A percentile compares a stretch with the other conserved stretches of the same genome.
These are phyloP conservation scores for Eilema griseolum DNA, from an alignment of 2,888 invertebrate species.

Conservation along the genomic window DNA sequence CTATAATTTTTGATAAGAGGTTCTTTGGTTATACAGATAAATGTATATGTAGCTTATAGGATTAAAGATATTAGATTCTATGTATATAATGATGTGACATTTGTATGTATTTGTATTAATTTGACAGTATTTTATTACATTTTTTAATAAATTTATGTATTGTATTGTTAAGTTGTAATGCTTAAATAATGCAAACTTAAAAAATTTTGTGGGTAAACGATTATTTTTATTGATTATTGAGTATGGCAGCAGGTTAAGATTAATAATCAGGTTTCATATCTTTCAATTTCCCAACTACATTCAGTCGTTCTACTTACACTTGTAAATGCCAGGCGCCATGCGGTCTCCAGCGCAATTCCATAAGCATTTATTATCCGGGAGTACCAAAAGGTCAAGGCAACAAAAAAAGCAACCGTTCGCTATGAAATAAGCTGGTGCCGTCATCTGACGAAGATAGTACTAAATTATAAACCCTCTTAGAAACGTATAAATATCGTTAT, in stretches of 20 bases:
- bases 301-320: neutral
- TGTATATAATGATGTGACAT: neutral
- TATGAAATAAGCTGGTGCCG: slow-evolving; percentile 8
- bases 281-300: neutral
- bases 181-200: too few relatives aligned
- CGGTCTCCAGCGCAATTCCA: neutral
- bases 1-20: neutral
- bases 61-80: neutral
- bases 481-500: slow-evolving; percentile 32
- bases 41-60: neutral
- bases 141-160: too few relatives aligned
- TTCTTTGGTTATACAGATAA: neutral
- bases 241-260: neutral
- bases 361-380: slow-evolving; percentile 1
- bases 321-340: neutral
- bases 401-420: neutral
- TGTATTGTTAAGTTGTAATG: too few relatives aligned
- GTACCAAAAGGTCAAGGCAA: slow-evolving; percentile 12
- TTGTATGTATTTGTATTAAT: too few relatives aligned
- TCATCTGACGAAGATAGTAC: slow-evolving; percentile 19
- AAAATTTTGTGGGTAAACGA: too few relatives aligned
- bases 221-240: too few relatives aligned
- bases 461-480: slow-evolving; percentile 34
- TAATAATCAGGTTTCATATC: neutral
- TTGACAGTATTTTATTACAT: too few relatives aligned